phyloP scores from a whole-genome alignment of 2,797 vertebrate genomes.

The Urocyon cinereoargenteus region DNA sequence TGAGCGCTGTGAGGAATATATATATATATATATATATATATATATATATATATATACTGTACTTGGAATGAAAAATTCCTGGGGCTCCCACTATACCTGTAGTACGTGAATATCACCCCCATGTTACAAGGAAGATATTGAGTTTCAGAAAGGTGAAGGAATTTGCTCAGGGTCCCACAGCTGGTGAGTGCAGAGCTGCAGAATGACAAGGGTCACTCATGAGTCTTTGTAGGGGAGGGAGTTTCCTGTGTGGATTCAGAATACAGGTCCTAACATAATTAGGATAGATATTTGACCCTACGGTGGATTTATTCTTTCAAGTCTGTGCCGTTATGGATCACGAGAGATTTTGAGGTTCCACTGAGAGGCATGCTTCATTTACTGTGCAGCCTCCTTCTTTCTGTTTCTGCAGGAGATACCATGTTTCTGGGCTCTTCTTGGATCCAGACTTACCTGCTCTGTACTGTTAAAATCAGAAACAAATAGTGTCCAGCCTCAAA shows the following conservation, averaged over 20 bases:
- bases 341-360: not conserved
- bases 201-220: not conserved
- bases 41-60: accelerated
- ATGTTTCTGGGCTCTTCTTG: not conserved
- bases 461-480: not conserved
- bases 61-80: not conserved
- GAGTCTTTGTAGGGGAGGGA: accelerated
- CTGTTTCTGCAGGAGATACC: too few relatives aligned
- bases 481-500: not conserved
- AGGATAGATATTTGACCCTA: not conserved
- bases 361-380: not conserved
- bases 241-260: not conserved
- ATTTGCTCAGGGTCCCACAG: not conserved
- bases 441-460: not conserved
- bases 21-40: accelerated
- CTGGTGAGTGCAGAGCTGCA: not conserved
- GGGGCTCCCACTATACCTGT: too few relatives aligned
- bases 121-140: not conserved
- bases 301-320: not conserved
- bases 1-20: not conserved
- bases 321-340: not conserved
- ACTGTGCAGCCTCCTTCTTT: not conserved
- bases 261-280: not conserved
- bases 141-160: not conserved
- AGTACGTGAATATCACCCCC: not conserved